Conservation (phyloP, 1,140 invertebrate species). For the Papilio machaon region DNA sequence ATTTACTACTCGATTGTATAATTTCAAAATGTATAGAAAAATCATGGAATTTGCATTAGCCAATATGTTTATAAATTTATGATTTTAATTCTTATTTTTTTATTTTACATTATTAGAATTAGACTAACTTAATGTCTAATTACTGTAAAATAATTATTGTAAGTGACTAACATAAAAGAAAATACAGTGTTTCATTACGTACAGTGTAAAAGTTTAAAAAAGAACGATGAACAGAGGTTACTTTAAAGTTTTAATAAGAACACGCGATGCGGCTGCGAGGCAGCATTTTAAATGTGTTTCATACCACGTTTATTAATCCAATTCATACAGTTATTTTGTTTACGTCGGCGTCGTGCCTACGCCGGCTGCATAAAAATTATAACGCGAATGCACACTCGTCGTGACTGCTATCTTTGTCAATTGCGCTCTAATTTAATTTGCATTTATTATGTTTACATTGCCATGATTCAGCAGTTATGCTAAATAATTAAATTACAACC, state of each 20-base stretch:
- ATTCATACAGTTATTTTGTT: slow-evolving; percentile 46
- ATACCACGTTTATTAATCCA: slow-evolving; percentile 58
- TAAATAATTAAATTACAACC: not conserved
- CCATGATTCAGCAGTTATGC: not conserved
- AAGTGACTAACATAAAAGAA: too few species aligned
- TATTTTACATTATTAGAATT: too few species aligned
- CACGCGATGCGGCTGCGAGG: slow-evolving; percentile 50
- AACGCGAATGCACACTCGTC: not conserved
- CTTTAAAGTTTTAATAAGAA: slow-evolving; percentile 29
- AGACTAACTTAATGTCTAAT: too few species aligned
- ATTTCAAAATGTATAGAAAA: too few species aligned
- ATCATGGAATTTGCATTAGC: too few species aligned
- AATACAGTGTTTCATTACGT: too few species aligned
- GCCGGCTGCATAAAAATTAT: slow-evolving; percentile 19
- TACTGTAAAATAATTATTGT: too few species aligned
- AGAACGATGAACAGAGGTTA: too few species aligned
- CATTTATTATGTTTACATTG: slow-evolving; percentile 10
- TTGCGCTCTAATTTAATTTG: slow-evolving; percentile 10
- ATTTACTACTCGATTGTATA: too few species aligned
- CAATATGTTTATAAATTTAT: too few species aligned
- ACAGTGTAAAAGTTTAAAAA: too few species aligned
- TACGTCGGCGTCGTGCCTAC: slow-evolving; percentile 22
- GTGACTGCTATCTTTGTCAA: slow-evolving; percentile 13
- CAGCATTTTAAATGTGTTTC: slow-evolving; percentile 50
- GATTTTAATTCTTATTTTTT: too few species aligned